Base-by-base conservation (phyloP, 2,888 invertebrate species). In the Microplitis manilae region DNA sequence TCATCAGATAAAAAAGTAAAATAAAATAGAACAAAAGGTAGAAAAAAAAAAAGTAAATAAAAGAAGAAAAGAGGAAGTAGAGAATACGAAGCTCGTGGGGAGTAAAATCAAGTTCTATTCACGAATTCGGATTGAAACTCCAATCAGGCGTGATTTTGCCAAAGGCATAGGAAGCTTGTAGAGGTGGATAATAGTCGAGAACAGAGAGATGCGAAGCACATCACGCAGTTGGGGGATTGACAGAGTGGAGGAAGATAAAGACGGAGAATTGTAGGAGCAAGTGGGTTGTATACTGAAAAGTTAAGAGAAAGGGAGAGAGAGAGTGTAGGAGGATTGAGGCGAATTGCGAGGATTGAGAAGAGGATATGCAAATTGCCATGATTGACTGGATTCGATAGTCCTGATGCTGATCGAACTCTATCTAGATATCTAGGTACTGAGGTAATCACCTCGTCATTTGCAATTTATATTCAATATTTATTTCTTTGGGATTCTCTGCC, bases 21-120 rank as follows among this genome's bases (percentile, higher is more conserved):
- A 64, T 64, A 61, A 41, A 62, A 75, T n/a, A 68, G 41, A 59
- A 68, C 41, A 61, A 72, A 75, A 64, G 17, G 80, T 71, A 62
- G 20, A 73, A 72, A 65, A 64, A 41, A n/a, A 61, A 38, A 60
- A 30, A 17, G 8, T 30, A 30, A 38, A 39, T 30, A 41, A 6
- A 68, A 9, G 39, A 50, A 60, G 17, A 59, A 41, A 40, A 20
- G 59, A 41, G 70, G 40, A 68, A 6, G 38, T 5, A 15, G 7
- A 68, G 38, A 6, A 68, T 30, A 20, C 62, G 68, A 39, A 78
- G 73, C 74, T 79, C 70, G 72, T 69, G 78, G 78, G 77, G 76
- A 81, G 80, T 83, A 83, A 84, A 88, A 88, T 88, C 86, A 88
- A 85, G 86, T 85, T 83, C 87, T 85, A 88, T 88, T 88, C 87